These are phyloP conservation scores for Brachionus plicatilis DNA, from an alignment of 1,140 invertebrate species.

Conservation along the genomic window DNA sequence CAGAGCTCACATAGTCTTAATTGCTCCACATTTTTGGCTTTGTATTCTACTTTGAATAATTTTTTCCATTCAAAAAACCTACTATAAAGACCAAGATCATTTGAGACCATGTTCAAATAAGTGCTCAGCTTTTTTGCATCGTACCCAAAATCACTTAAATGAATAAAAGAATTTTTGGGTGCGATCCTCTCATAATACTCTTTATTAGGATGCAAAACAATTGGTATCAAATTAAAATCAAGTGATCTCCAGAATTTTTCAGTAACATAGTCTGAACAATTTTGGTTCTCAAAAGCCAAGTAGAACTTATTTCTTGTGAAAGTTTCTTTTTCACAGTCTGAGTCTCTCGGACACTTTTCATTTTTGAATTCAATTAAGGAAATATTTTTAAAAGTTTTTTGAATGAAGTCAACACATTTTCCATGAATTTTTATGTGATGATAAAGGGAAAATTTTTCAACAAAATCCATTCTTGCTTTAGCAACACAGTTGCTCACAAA, in stretches of 20 bases:
- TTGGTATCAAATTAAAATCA: conserved; percentile 45
- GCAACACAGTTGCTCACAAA: conserved; percentile 91
- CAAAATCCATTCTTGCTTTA: conserved; percentile 76
- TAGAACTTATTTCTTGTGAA: conserved; percentile 89
- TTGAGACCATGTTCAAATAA: background rate
- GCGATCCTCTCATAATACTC: conserved; percentile 49
- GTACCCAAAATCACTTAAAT: conserved; percentile 81
- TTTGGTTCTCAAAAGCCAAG: conserved; percentile 70
- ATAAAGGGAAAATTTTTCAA: conserved; percentile 73
- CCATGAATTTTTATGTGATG: conserved; percentile 87
- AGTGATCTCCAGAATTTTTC: conserved; percentile 58
- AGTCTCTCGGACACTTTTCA: background rate
- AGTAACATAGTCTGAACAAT: conserved; percentile 58
- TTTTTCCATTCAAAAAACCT: conserved; percentile 35
- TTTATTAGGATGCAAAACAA: conserved; percentile 42
- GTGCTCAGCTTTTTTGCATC: background rate
- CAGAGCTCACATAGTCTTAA: conserved; percentile 7
- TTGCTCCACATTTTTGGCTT: background rate
- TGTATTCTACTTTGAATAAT: background rate
- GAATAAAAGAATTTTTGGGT: conserved; percentile 73
- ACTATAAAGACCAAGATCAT: background rate
- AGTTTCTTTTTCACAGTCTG: conserved; percentile 11
- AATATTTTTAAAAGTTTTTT: conserved; percentile 66
- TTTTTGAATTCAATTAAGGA: conserved; percentile 77
- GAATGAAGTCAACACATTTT: conserved; percentile 64